Evolutionary conservation across 2,113 vertebrate genomes (phyloP).

Genomic region (Lutjanus erythropterus): DNA sequence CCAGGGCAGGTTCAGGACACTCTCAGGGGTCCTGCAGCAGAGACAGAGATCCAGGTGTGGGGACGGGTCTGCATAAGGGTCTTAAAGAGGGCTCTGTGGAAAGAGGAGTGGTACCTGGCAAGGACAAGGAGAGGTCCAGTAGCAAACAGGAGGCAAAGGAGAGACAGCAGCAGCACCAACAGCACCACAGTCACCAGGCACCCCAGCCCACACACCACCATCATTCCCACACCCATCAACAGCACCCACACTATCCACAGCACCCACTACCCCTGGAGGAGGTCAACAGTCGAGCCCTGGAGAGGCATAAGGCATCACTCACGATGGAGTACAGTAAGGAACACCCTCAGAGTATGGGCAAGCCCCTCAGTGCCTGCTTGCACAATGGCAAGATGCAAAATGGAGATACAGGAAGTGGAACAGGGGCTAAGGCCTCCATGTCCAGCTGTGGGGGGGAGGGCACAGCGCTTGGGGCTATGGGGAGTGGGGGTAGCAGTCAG

Average conservation of each 20-base stretch:
- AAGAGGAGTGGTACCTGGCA: slow-evolving; percentile 87
- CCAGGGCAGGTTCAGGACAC: slow-evolving; percentile 88
- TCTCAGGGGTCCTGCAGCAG: slow-evolving; percentile 92
- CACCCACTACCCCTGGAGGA: slow-evolving; percentile 85
- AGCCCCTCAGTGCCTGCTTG: slow-evolving; percentile 92
- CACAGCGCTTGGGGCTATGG: slow-evolving; percentile 78
- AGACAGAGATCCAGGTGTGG: slow-evolving; percentile 88
- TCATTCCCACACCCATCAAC: slow-evolving; percentile 86
- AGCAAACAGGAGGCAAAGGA: slow-evolving; percentile 89
- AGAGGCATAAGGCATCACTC: slow-evolving; percentile 89
- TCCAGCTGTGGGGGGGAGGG: slow-evolving; percentile 89
- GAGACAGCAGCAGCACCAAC: slow-evolving; percentile 81
- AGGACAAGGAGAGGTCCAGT: slow-evolving; percentile 90
- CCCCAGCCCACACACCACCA: slow-evolving; percentile 89
- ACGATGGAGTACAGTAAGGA: slow-evolving; percentile 91
- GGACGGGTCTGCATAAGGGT: slow-evolving; percentile 85
- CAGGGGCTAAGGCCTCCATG: slow-evolving; percentile 82
- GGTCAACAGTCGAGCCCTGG: slow-evolving; percentile 84
- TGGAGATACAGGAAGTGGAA: slow-evolving; percentile 81
- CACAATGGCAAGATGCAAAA: slow-evolving; percentile 93
- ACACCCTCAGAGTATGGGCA: slow-evolving; percentile 82
- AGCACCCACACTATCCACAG: slow-evolving; percentile 82
- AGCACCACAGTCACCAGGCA: slow-evolving; percentile 82
- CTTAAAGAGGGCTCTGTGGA: slow-evolving; percentile 88
- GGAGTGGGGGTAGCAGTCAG: slow-evolving; percentile 82